Evolutionary conservation across 35 echinoderm and acorn worm genomes (phyloP).

Genomic region (Ptychodera flava): DNA sequence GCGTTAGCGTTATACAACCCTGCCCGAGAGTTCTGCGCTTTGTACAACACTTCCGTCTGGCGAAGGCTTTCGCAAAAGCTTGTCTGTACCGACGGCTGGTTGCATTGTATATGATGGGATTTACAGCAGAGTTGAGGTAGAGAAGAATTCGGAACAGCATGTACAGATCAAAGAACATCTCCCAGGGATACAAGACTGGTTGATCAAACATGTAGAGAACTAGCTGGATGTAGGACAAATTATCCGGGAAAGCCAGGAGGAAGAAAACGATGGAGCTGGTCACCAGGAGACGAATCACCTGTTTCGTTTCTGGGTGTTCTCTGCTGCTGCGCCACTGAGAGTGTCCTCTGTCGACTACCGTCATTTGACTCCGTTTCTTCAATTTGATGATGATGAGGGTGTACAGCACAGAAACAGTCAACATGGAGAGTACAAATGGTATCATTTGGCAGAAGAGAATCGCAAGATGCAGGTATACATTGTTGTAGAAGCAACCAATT

Average conservation of each 20-base stretch:
- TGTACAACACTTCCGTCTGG: background rate
- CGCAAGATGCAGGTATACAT: background rate
- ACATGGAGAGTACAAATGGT: background rate
- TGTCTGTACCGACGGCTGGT: constrained; percentile 79
- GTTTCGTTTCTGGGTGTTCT: background rate
- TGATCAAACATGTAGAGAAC: background rate
- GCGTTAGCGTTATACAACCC: too few species aligned
- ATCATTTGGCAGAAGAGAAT: background rate
- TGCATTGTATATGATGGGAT: constrained; percentile 83
- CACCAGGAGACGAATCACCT: background rate
- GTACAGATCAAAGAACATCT: background rate
- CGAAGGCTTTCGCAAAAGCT: constrained; percentile 44
- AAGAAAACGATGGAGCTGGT: background rate
- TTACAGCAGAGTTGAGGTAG: constrained; percentile 83
- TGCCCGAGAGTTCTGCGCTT: background rate
- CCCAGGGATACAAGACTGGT: background rate
- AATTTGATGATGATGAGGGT: background rate
- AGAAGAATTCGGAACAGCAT: constrained; percentile 21
- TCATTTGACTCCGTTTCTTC: constrained; percentile 41
- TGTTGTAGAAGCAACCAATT: background rate
- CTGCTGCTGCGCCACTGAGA: background rate
- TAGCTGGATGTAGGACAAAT: background rate
- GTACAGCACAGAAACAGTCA: background rate
- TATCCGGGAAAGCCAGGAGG: background rate
- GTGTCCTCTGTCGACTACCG: constrained; percentile 23